Evolutionary conservation across 2,113 vertebrate species (phyloP), one percentile per base, ranked within the genome.

Genomic region (Geothlypis trichas): DNA sequence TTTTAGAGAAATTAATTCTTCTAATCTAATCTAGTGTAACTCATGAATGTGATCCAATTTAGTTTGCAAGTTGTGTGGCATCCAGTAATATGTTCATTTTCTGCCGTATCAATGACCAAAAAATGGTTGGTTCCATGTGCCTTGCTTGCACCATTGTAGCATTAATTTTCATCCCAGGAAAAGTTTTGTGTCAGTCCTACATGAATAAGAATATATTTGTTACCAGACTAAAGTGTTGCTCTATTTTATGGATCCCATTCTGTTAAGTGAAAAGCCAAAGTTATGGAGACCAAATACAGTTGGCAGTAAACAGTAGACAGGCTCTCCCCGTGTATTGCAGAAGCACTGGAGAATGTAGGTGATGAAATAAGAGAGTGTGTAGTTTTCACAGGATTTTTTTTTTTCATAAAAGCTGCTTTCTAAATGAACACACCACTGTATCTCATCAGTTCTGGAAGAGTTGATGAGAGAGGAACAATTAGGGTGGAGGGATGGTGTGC

Each of bases 1-100:
- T 84, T 96, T 90, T 84, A 47, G 68, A 95, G 76, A 95, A 96
- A 89, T 92, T 42, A 77, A 76, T 94, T 95, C 69, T 93, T 82
- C 81, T 97, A 96, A 95, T 96, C 69, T 86, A 78, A 47, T 69
- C 33, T 88, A 89, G 66, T 93, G 37, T 90, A 92, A 89, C 61
- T 95, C 67, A 84, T 63, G 85, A 95, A 78, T 78, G 59, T 47
- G 79, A 84, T 95, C 83, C 52, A 44, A 80, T 94, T 87, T 88
- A 66, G 57, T 71, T 92, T 84, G 52, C 41, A 86, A 71, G 73
- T 90, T 96, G 18, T 80, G 30, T 85, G 41, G 52, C 91, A 63
- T 86, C 69, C 68, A 86, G 42, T 65, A 96, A 78, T 46, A 51
- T 1, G 4, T 85, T 90, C n/a, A 61, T 91, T 93, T 96, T 81